These are phyloP conservation scores for Xestoiulus laeticollis DNA, from an alignment of 2,888 invertebrate genomes.

Conservation along the genomic window DNA sequence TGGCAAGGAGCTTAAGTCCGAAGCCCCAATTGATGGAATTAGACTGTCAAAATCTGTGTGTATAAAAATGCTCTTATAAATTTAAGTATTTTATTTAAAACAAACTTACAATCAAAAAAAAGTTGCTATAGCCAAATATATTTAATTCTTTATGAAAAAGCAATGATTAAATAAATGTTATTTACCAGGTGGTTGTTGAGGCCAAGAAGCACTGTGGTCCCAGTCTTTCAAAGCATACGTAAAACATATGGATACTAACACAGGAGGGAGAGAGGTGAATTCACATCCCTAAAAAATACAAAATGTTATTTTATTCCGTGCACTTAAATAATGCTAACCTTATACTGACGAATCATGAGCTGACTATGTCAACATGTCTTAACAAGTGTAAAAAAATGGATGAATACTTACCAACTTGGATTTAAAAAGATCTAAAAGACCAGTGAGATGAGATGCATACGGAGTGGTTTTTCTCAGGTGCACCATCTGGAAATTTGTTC, in stretches of 20 bases:
- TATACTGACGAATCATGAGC: background rate
- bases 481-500: constrained; percentile 89
- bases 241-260: constrained; percentile 77
- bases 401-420: constrained; percentile 74
- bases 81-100: no score
- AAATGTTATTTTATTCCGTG: background rate
- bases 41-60: constrained; percentile 67
- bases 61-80: no score
- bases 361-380: background rate
- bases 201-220: constrained; percentile 63
- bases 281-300: constrained; percentile 64
- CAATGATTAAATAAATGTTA: background rate
- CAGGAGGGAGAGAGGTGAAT: constrained; percentile 67
- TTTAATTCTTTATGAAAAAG: no score
- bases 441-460: constrained; percentile 80
- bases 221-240: constrained; percentile 72
- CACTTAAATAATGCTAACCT: background rate
- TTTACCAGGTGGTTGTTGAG: constrained; percentile 62
- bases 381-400: constrained; percentile 36
- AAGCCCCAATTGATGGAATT: constrained; percentile 69
- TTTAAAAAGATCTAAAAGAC: constrained; percentile 85
- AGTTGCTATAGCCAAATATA: no score
- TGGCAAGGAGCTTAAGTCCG: constrained; percentile 73
- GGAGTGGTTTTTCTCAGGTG: constrained; percentile 82
- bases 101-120: no score